Evolutionary conservation across 1,140 invertebrate species (phyloP), one percentile per base, ranked within the genome.

Genomic region (Aphelinus certus): DNA sequence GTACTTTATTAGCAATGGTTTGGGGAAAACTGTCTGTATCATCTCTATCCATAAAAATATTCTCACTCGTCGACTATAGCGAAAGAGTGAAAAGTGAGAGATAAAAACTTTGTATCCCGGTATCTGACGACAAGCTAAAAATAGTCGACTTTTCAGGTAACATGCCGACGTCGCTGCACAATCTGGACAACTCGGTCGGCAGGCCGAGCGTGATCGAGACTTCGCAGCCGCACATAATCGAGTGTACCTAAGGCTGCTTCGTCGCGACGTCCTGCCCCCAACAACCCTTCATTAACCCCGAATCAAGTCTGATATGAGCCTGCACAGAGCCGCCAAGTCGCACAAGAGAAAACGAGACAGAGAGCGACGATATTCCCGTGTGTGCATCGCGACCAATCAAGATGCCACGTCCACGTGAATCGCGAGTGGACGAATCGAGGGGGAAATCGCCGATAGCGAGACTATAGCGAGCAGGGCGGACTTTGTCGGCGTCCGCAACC

Each of bases 161-260:
- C 73, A 86, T 88, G 78, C 84, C 85, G 60, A 85, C 85, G 81
- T 88, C 88, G 0, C 81, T 88, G 46, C 87, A 89, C 77, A 89
- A 89, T 77, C 78, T 89, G 53, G 91, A 91, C 76, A 93, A 94
- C 81, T 91, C 91, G 49, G 86, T 88, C n/a, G 85, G 85, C 49
- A 88, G 94, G 55, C 93, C 94, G 51, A 94, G 92, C 80, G 94
- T 95, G 66, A 95, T 95, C 84, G 94, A 95, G 87, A 94, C 93
- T 57, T 95, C 91, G 78, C 94, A 95, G 84, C 94, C 94, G 48
- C 94, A 95, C 87, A 94, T 95, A 79, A 95, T 95, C 80, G 94
- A 95, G 88, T 95, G 94, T 88, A 95, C 94, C 87, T 95, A 95
- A 91, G 71, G 63, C 57, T 26, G 10, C 53, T 55, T 55, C 53